phyloP scores from a whole-genome alignment of 2,113 vertebrate genomes.

The Engystomops pustulosus region DNA sequence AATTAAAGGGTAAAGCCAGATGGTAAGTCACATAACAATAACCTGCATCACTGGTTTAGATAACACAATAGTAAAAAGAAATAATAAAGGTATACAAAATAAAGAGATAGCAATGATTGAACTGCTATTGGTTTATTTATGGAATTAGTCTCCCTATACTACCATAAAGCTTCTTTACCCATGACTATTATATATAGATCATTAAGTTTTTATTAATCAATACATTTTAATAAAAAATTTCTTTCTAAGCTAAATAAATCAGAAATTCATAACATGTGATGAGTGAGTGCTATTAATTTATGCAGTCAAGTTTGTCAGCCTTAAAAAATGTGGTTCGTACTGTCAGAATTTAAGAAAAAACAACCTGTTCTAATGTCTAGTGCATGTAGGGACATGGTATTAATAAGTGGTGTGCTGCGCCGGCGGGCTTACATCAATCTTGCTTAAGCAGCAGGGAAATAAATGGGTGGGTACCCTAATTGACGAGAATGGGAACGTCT shows the following conservation, averaged over 20 bases:
- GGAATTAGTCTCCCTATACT: no score
- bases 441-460: conserved; percentile 46
- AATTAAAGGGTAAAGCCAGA: no score
- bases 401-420: conserved; percentile 38
- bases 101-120: not conserved
- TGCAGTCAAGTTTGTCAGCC: not conserved
- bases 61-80: no score
- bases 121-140: no score
- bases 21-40: no score
- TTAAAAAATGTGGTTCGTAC: not conserved
- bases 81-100: no score
- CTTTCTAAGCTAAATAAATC: not conserved
- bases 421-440: conserved; percentile 44
- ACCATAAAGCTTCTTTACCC: no score
- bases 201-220: not conserved
- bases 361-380: conserved; percentile 26
- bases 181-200: no score
- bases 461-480: conserved; percentile 27
- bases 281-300: not conserved
- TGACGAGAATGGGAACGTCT: conserved; percentile 22
- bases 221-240: not conserved
- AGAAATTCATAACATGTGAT: not conserved
- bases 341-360: conserved; percentile 16
- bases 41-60: no score
- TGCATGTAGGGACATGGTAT: conserved; percentile 49